Evolutionary conservation across 2,113 vertebrate genomes (phyloP).

Genomic region (Platysternon megacephalum): DNA sequence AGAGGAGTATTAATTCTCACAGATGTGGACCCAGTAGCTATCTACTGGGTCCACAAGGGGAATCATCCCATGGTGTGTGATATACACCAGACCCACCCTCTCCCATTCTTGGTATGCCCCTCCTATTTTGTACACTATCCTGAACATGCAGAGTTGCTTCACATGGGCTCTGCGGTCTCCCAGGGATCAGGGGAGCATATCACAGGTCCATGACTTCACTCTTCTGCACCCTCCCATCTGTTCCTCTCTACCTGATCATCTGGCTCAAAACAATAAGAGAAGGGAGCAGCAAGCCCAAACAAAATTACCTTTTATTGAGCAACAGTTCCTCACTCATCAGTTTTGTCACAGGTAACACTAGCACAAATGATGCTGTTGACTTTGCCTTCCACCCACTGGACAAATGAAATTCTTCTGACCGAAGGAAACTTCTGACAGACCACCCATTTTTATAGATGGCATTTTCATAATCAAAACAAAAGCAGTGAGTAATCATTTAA

Average conservation of each 20-base stretch:
- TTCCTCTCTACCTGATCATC: background rate
- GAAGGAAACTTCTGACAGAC: background rate
- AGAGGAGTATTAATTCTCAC: background rate
- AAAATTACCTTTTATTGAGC: conserved; percentile 19
- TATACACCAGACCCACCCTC: background rate
- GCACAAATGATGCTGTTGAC: background rate
- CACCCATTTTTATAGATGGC: background rate
- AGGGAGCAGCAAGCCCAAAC: background rate
- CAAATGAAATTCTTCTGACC: conserved; percentile 8
- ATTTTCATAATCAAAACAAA: conserved; percentile 17
- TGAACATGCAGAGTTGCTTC: background rate
- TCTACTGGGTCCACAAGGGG: background rate
- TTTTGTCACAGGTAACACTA: background rate
- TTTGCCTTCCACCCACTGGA: background rate
- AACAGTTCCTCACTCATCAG: background rate
- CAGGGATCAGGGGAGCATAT: background rate
- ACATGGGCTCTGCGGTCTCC: background rate
- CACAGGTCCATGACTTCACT: background rate
- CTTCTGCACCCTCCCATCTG: background rate
- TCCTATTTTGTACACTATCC: background rate
- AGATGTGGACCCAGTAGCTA: background rate
- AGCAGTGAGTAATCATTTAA: background rate
- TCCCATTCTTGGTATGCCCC: background rate
- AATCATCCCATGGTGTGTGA: background rate
- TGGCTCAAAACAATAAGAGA: background rate